Base-by-base conservation (phyloP, 1,140 invertebrate genomes). In the Sycophila sp. region DNA sequence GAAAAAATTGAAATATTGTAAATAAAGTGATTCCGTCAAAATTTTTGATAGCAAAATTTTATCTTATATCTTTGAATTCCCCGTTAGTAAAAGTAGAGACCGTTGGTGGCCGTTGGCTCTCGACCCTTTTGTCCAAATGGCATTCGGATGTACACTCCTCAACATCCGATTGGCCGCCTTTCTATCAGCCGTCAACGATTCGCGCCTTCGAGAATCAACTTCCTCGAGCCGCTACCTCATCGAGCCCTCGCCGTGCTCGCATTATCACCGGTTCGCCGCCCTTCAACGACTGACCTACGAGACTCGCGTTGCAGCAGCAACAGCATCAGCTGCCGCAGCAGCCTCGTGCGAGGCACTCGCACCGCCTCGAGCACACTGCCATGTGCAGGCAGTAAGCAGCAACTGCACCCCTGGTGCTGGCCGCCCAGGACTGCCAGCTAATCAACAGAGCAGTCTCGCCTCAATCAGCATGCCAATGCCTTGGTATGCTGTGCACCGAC, bases 1-100 rank as follows among this genome's bases (percentile, higher is more conserved):
- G n/a, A n/a, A n/a, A n/a, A n/a, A n/a, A n/a, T n/a, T n/a, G n/a
- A n/a, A n/a, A n/a, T 17, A 40, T 51, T 45, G 58, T 53, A 62
- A 63, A 63, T 26, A 63, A 64, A 62, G 67, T 81, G 80, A 83
- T 78, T 71, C 76, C 79, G 82, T 67, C 74, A 74, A 71, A 69
- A 78, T 72, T 72, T 60, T 64, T 76, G 74, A 51, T 74, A 78
- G 74, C 76, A 76, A 60, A 59, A 66, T 83, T 76, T 85, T 86
- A 85, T 81, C 81, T 83, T 76, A 75, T 83, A 74, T 85, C 77
- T 86, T 86, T 86, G 83, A 86, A 86, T 86, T 86, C 84, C 81
- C 83, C 83, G 83, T 86, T 86, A 85, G 81, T 85, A 84, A 86
- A 86, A 86, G 85, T 86, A 86, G 83, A 86, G 83, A 85, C 80